Base-by-base conservation (phyloP, 2,888 invertebrate species). In the Slavum lentiscoides region DNA sequence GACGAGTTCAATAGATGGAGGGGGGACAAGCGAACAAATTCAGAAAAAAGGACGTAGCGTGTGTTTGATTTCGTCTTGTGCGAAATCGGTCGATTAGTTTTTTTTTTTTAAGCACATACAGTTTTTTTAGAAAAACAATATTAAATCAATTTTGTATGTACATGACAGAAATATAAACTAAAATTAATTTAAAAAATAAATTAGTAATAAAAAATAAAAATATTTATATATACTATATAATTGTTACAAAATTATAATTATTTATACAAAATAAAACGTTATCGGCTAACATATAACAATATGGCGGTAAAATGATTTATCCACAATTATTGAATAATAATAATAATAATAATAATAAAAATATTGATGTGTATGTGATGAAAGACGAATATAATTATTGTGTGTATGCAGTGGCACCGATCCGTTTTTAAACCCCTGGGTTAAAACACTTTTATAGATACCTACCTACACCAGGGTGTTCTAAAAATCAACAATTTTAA, bases 31-130 rank as follows among this genome's bases (percentile, higher is more conserved):
- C 49, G 13, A 49, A 69, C 3, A 15, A 43, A 3, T 61, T 0
- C 9, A 19, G 19, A 58, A 37, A 43, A 19, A 49, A 4, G 59
- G 43, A 17, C 23, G 0, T 21, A 55, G 37, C 23, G 37, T 6
- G 21, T 43, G 15, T 59, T 58, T 59, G 59, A 76, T 59, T 59
- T 39, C 6, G 8, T 64, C 64, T 37, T 49, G 39, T 77, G 77
- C 61, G 62, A 76, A 76, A 77, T 77, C 77, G 70, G 77, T 77
- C 77, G 17, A 55, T 62, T 62, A 21, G 37, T 1, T 49, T 68
- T 49, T 55, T 55, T 53, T 30, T 53, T 70, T 69, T 53, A 77
- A 77, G 69, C 69, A 77, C 11, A 43, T 37, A 23, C 2, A n/a
- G 53, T n/a, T 30, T 61, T 39, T 49, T 61, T 69, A 49, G 15